phyloP scores from a whole-genome alignment of 2,113 vertebrate genomes.

The Felis chaus region DNA sequence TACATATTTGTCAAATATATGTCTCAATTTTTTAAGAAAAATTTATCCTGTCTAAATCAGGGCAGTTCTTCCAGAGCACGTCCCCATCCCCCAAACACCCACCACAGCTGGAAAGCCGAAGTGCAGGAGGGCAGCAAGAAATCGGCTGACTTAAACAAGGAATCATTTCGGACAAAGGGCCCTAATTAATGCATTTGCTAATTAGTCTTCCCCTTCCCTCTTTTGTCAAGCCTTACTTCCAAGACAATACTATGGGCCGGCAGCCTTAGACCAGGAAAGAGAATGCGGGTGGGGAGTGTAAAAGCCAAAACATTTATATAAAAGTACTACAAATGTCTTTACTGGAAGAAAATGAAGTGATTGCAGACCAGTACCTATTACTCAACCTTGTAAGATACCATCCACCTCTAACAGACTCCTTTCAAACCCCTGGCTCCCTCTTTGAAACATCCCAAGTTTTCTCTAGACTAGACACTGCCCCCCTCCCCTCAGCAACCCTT shows the following conservation, averaged over 20 bases:
- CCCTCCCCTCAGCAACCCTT: background rate
- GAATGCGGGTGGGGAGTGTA: background rate
- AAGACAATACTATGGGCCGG: conserved; percentile 35
- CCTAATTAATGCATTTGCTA: conserved; percentile 72
- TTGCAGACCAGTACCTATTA: background rate
- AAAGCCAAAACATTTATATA: background rate
- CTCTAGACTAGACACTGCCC: background rate
- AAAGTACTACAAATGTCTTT: conserved; percentile 27
- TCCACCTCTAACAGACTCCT: background rate
- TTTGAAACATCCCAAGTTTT: conserved; percentile 39
- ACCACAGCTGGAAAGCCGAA: conserved; percentile 36
- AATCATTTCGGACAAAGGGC: conserved; percentile 61
- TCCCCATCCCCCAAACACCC: background rate
- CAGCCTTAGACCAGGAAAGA: background rate
- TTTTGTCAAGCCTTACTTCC: conserved; percentile 62
- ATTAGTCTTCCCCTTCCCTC: conserved; percentile 64
- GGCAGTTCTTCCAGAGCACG: background rate
- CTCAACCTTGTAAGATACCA: background rate
- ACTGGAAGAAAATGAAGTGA: conserved; percentile 34
- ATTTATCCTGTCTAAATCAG: background rate
- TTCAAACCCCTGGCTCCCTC: conserved; percentile 12
- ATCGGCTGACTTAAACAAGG: conserved; percentile 60
- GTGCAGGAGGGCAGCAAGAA: conserved; percentile 21
- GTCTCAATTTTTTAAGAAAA: conserved; percentile 44
- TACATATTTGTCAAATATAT: background rate